A percentile compares a stretch with the other conserved stretches of the same genome.
Evolutionary conservation across 35 echinoderm and acorn worm genomes (phyloP).

Genomic region (Holothuria glaberrima): DNA sequence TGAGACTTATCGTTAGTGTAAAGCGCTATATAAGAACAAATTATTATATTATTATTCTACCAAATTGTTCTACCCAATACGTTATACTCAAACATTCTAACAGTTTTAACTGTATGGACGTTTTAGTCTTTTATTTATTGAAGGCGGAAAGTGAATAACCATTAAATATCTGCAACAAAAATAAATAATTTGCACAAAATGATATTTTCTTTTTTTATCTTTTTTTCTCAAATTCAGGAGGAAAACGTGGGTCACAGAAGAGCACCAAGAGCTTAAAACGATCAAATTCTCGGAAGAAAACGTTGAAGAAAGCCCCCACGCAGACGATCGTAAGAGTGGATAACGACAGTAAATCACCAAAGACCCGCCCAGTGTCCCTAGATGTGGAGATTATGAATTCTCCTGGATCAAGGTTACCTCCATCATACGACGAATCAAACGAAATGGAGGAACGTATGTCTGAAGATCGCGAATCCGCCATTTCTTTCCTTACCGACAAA

Average conservation of each 20-base stretch:
- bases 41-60: no score
- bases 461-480: slow-evolving; percentile 59
- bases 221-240: slow-evolving; percentile 19
- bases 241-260: slow-evolving; percentile 45
- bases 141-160: no score
- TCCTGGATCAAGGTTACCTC: slow-evolving; percentile 62
- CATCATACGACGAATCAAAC: slow-evolving; percentile 85
- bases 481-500: slow-evolving; percentile 53
- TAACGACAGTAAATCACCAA: slow-evolving; percentile 51
- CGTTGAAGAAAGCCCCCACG: slow-evolving; percentile 60
- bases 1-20: no score
- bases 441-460: slow-evolving; percentile 66
- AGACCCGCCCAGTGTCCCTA: slow-evolving; percentile 77
- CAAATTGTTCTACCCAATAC: no score
- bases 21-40: no score
- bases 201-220: background rate
- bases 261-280: slow-evolving; percentile 63
- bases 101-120: no score
- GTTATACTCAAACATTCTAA: no score
- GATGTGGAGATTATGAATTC: slow-evolving; percentile 76
- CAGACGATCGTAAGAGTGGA: slow-evolving; percentile 77
- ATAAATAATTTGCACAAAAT: no score
- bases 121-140: no score
- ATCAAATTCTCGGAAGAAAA: slow-evolving; percentile 56
- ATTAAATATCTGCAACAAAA: no score